phyloP scores from a whole-genome alignment of 2,888 invertebrate genomes.

The Leuctra nigra region DNA sequence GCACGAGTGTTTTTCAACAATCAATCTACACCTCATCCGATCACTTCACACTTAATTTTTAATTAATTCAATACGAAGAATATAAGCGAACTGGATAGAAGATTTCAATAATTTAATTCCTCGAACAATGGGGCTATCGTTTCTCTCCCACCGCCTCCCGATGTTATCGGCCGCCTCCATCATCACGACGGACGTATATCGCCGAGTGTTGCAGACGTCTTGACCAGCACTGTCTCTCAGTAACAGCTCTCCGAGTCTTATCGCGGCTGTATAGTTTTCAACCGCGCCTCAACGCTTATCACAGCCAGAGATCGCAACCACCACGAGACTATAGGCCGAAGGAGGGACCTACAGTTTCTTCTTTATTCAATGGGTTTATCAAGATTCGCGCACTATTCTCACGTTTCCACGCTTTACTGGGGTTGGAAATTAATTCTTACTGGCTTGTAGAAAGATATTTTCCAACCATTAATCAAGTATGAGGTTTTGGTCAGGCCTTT shows the following conservation, averaged over 20 bases:
- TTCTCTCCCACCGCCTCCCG: slow-evolving; percentile 13
- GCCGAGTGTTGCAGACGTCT: slow-evolving; percentile 1
- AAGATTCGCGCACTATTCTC: slow-evolving; percentile 19
- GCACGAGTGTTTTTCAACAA: neutral
- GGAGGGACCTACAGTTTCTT: slow-evolving; percentile 18
- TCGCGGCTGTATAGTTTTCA: slow-evolving; percentile 13
- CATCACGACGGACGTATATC: slow-evolving; percentile 19
- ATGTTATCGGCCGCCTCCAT: slow-evolving; percentile 8
- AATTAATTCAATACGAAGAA: slow-evolving; percentile 6
- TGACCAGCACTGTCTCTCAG: neutral
- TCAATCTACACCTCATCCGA: neutral
- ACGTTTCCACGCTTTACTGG: slow-evolving; percentile 16
- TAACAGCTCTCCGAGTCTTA: neutral
- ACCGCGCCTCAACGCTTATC: slow-evolving; percentile 3
- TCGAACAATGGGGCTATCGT: slow-evolving; percentile 10
- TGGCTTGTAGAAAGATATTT: slow-evolving; percentile 9
- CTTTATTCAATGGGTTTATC: slow-evolving; percentile 18
- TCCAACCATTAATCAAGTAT: slow-evolving; percentile 9
- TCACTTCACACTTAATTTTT: slow-evolving; percentile 9
- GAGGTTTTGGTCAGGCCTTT: neutral
- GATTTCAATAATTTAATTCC: slow-evolving; percentile 10
- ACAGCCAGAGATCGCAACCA: neutral
- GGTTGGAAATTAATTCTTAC: slow-evolving; percentile 16
- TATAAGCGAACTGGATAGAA: slow-evolving; percentile 3
- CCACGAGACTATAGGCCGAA: neutral